Base-by-base conservation (phyloP, 2,888 invertebrate species). In the Sminthurides aquaticus region DNA sequence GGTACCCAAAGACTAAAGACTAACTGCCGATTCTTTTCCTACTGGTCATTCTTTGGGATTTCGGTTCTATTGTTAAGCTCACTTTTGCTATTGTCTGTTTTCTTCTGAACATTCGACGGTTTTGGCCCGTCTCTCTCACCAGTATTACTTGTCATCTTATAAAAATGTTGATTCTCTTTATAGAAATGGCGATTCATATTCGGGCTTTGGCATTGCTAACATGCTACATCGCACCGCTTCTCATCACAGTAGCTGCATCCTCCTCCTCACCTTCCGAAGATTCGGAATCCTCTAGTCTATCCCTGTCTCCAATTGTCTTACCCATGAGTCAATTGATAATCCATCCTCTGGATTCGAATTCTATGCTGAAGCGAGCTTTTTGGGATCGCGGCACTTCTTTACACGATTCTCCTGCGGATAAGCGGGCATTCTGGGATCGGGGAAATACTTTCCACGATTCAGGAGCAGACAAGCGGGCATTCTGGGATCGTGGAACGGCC, bases 401-500 rank as follows among this genome's bases (percentile, higher is more conserved):
- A 15, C 43, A 34, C 43, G 43, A 34, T 11, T 5, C 8, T 34
- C 15, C 20, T n/a, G 22, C 49, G 2, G 27, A 11, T 18, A 59
- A 48, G 48, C 3, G 25, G 18, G 59, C 59, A 11, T 57, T 28
- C 20, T 57, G 57, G 57, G 57, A 57, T 2, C 28, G 11, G 20
- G 54, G 54, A 5, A 22, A n/a, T n/a, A 8, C n/a, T 20, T 15
- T 34, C 15, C 58, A 18, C 26, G 43, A 18, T 18, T n/a, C 24
- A 8, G 52, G 20, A 15, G 8, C 25, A 11, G 26, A 24, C 8
- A 60, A 60, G 27, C 24, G 60, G 27, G 60, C 60, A 34, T 60
- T 60, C 27, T 60, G 60, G 60, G 60, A 60, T 57, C 25, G 56
- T 3, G 20, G 24, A 8, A n/a, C n/a, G n/a, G 5, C n/a, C n/a